A percentile compares a stretch with the other conserved stretches of the same genome.
phyloP scores from a whole-genome alignment of 2,797 vertebrate genomes.

The Ctenosaura bakeri region DNA sequence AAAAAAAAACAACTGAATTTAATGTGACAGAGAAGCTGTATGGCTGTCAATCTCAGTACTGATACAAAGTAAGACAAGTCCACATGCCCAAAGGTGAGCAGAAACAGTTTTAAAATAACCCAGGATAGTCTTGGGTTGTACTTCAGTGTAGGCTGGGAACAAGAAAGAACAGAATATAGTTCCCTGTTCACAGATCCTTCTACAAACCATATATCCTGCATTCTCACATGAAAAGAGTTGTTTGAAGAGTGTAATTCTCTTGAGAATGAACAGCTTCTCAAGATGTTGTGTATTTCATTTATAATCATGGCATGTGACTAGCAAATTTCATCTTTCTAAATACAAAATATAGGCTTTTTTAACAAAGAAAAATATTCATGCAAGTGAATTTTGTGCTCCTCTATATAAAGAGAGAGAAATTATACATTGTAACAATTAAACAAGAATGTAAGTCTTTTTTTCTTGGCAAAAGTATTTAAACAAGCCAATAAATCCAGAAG shows the following conservation, averaged over 20 bases:
- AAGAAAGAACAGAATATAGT: not conserved
- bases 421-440: not conserved
- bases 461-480: fast-evolving
- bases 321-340: slow-evolving; percentile 19
- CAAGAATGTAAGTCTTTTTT: not conserved
- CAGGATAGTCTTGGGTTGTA: no score
- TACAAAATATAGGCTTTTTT: slow-evolving; percentile 8
- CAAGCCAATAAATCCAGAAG: slow-evolving; percentile 30
- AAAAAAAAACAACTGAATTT: no score
- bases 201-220: not conserved
- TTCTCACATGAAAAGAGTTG: not conserved
- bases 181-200: not conserved
- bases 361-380: not conserved
- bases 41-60: no score
- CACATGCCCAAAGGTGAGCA: no score
- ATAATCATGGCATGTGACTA: not conserved
- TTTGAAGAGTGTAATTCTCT: not conserved
- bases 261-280: not conserved
- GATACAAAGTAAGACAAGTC: no score
- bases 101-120: no score
- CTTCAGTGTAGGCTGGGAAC: no score
- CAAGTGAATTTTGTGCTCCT: slow-evolving; percentile 10
- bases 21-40: no score
- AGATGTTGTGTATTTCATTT: slow-evolving; percentile 19
- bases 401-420: slow-evolving; percentile 8